Evolutionary conservation across 2,888 invertebrate species (phyloP), one percentile per base, ranked within the genome.

Genomic region (Malthinus flaveolus): DNA sequence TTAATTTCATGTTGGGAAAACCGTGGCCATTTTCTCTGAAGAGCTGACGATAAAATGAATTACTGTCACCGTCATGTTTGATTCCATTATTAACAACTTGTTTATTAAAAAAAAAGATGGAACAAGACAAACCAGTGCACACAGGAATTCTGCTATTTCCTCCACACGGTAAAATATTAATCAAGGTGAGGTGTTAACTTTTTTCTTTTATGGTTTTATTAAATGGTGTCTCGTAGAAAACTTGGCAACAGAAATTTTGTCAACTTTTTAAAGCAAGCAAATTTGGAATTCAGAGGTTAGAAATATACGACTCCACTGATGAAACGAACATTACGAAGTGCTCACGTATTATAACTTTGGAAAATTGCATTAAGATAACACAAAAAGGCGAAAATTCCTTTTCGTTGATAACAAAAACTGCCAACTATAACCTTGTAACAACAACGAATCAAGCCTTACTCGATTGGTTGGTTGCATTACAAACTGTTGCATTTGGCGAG

Each of bases 341-440:
- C 67, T 83, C 87, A 70, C 87, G 87, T 74, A 92, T 93, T 60
- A 87, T 94, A 62, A 91, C 93, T 0, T 82, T 94, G 51, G 92
- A 93, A 80, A 90, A 93, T 75, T 93, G 93, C 76, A 87, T 93
- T 37, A 94, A 94, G 83, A 92, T 94, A 71, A 85, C 86, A 62
- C 85, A 87, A 75, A 75, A 72, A 63, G 78, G 79, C 74, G 82
- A 83, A 73, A 86, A 85, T 71, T 82, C 84, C 65, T 77, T 79
- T 59, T 84, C 85, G 65, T 87, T 94, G 70, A 86, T 91, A 57
- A 92, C 91, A 65, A 92, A 91, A 80, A 86, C 87, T 59, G 79
- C 78, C 34, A 74, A 76, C 10, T 78, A 84, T 66, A 82, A 85
- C 67, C 85, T 86, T 66, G 86, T 86, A 34, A 87, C 90, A 23